Evolutionary conservation across 2,888 invertebrate species (phyloP), one percentile per base, ranked within the genome.

Genomic region (Acrocyrtus sp.): DNA sequence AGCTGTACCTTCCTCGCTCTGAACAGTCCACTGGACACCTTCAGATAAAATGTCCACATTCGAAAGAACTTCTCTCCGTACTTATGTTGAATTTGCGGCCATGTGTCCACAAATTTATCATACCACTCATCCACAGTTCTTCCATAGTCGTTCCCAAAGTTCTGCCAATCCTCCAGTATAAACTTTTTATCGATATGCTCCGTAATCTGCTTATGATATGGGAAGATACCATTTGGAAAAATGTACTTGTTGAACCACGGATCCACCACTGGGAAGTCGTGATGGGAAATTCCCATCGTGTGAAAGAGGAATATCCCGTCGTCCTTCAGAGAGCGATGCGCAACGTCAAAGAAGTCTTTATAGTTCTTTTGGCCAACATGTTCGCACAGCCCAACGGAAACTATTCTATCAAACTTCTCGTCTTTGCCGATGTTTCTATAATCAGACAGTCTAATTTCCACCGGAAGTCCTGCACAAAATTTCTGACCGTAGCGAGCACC

Each of bases 121-220:
- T 66, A 54, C 80, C 80, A 80, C 0, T 73, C 78, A 3, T 56
- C 5, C 0, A 80, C 58, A 21, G 77, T 80, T 48, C 65, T 73
- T 34, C 65, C 66, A 45, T 80, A 80, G 41, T 80, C 78, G 17
- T 65, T 50, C 1, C 79, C 79, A 60, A 79, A 76, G 29, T 77
- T 78, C 47, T 79, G 78, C 77, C 78, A 78, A 53, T 80, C 80
- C 41, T 80, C 80, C 43, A 80, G 68, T 15, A 74, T 63, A 34
- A 77, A 80, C 15, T 74, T 50, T 5, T 39, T 41, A 22, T 77
- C 70, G n/a, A 60, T 65, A 19, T 51, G n/a, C 21, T 72, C 50
- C 2, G 63, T 43, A 24, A 80, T 77, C 27, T 78, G 67, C 19
- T 65, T 67, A 54, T 74, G 62, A 21, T 72, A 72, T 0, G 80